Base-by-base conservation (phyloP, 2,797 vertebrate genomes). In the Pipistrellus pygmaeus region DNA sequence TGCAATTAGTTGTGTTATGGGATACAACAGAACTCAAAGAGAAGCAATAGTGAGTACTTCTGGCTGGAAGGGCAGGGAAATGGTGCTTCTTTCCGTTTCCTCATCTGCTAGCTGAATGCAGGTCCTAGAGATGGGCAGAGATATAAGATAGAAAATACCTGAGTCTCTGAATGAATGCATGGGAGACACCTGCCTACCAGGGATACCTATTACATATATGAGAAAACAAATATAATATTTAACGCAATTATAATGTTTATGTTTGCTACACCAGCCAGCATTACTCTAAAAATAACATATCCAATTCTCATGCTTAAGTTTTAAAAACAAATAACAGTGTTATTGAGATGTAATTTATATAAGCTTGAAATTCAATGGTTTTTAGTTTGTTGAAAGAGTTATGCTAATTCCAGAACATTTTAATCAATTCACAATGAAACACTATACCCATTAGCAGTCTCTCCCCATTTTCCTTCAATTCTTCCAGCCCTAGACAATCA, bases 351-450 rank as follows among this genome's bases (percentile, higher is more conserved):
- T 10, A 76, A 72, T 68, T 82, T 44, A 76, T 53, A 71, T 27
- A n/a, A 27, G 4, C 48, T 41, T 62, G 48, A 55, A 91, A 71
- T 32, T 69, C 27, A 68, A 2, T 7, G 38, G 15, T 66, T 73
- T 73, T 51, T 44, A 75, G 21, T 6, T 23, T 55, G 46, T 71
- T 78, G 41, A 68, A n/a, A 41, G 20, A 66, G 10, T 20, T 80
- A 15, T 41, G 62, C 27, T n/a, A 89, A 62, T 84, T 78, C 55
- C 35, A 68, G 38, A 78, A 64, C 30, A 60, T 69, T 93, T 35
- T 72, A 83, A 69, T 82, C 32, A 87, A 23, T 86, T 14, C 27
- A 73, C 48, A 73, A 53, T 89, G 44, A 86, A 91, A 75, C n/a
- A 4, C 41, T 75, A 53, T 4, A 62, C 5, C 17, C 53, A 77